These are phyloP conservation scores for Caenorhabditis angaria DNA, from an alignment of 2,888 invertebrate species.

Conservation along the genomic window DNA sequence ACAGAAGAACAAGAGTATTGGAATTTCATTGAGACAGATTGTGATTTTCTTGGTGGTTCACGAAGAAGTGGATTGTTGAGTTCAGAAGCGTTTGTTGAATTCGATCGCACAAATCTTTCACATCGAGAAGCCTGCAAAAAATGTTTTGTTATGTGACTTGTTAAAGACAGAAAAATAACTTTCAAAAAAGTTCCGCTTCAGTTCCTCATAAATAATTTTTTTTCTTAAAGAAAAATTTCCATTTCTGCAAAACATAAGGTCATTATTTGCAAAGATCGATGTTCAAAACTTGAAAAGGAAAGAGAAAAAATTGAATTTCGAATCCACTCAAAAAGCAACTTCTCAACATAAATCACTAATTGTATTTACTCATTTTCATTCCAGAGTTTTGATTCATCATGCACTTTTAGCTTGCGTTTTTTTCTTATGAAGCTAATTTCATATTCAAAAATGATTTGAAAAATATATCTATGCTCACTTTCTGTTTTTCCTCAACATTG, in stretches of 20 bases:
- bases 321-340: constrained; percentile 11
- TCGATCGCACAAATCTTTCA: constrained; percentile 26
- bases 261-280: no score
- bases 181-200: background rate
- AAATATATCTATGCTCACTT: constrained; percentile 9
- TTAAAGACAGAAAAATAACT: background rate
- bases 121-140: constrained; percentile 21
- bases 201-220: no score
- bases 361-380: background rate
- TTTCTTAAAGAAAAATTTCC: no score
- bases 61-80: constrained; percentile 11
- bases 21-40: constrained; percentile 39
- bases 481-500: constrained; percentile 36
- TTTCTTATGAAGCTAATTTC: constrained; percentile 4
- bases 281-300: no score
- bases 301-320: no score
- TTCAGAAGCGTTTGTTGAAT: constrained; percentile 19
- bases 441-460: background rate
- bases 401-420: background rate
- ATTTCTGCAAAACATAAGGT: no score
- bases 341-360: background rate
- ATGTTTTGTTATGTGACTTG: no score
- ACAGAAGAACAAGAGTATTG: constrained; percentile 39
- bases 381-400: constrained; percentile 1
- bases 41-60: constrained; percentile 40